Evolutionary conservation across 2,888 invertebrate genomes (phyloP).

Genomic region (Parnassius mnemosyne): DNA sequence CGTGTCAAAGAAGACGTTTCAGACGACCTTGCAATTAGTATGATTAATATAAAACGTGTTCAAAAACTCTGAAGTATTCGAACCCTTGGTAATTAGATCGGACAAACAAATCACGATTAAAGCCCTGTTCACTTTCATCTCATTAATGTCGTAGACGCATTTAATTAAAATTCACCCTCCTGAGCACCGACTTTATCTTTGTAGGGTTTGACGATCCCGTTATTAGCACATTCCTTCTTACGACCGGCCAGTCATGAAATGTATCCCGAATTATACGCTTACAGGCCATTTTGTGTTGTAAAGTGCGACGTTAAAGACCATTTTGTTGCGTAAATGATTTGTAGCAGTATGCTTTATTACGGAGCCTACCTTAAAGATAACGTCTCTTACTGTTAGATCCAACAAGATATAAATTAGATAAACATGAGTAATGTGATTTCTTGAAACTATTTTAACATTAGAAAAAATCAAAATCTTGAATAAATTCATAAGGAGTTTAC

Average conservation of each 20-base stretch:
- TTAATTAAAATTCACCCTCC: constrained; percentile 78
- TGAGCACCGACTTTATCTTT: constrained; percentile 56
- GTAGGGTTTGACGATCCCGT: constrained; percentile 65
- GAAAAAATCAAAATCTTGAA: too few species aligned
- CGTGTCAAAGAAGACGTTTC: constrained; percentile 20
- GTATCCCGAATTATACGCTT: constrained; percentile 24
- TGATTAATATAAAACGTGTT: constrained; percentile 26
- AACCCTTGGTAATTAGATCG: constrained; percentile 55
- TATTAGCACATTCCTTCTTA: constrained; percentile 66
- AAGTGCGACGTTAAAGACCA: constrained; percentile 13
- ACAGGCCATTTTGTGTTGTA: constrained; percentile 21
- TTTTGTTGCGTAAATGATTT: constrained; percentile 19
- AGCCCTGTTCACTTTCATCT: constrained; percentile 71
- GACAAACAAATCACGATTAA: constrained; percentile 77
- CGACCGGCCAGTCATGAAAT: constrained; percentile 36
- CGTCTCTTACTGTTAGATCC: constrained; percentile 32
- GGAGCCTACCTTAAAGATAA: constrained; percentile 25
- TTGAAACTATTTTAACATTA: too few species aligned
- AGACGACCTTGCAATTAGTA: constrained; percentile 17
- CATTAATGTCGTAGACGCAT: constrained; percentile 73
- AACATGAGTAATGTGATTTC: constrained; percentile 4
- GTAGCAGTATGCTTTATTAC: constrained; percentile 3
- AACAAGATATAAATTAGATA: constrained; percentile 29
- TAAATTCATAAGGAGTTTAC: too few species aligned
- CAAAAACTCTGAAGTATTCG: constrained; percentile 31